Evolutionary conservation across 2,113 vertebrate genomes (phyloP).

Genomic region (Channa maculata): DNA sequence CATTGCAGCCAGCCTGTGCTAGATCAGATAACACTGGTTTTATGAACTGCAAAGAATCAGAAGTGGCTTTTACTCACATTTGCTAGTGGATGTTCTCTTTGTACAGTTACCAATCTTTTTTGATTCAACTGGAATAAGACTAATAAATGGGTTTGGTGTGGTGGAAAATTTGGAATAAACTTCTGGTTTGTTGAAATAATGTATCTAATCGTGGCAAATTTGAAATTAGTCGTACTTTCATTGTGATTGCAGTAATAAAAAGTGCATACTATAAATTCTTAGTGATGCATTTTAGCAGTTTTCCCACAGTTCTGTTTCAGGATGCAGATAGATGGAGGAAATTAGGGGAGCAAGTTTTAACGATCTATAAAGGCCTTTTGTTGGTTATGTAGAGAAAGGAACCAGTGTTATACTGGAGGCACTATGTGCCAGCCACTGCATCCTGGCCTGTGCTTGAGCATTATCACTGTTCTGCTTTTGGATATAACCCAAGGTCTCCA

Average conservation of each 20-base stretch:
- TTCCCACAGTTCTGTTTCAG: slow-evolving; percentile 12
- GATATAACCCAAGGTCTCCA: slow-evolving; percentile 44
- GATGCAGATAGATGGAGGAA: slow-evolving; percentile 5
- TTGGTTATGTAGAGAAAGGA: slow-evolving; percentile 46
- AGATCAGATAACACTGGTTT: slow-evolving; percentile 26
- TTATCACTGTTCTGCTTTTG: slow-evolving; percentile 41
- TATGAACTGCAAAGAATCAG: slow-evolving; percentile 42
- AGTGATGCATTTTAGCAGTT: background rate
- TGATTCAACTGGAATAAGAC: slow-evolving; percentile 42
- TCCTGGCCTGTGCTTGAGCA: slow-evolving; percentile 37
- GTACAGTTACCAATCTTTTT: slow-evolving; percentile 23
- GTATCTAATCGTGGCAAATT: slow-evolving; percentile 6
- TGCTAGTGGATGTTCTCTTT: slow-evolving; percentile 33
- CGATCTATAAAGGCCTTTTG: slow-evolving; percentile 52
- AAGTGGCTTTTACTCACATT: slow-evolving; percentile 43
- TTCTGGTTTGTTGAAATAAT: slow-evolving; percentile 13
- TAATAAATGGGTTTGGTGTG: slow-evolving; percentile 55
- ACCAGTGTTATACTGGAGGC: slow-evolving; percentile 55
- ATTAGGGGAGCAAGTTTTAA: slow-evolving; percentile 5
- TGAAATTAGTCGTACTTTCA: slow-evolving; percentile 7
- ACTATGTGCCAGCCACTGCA: slow-evolving; percentile 67
- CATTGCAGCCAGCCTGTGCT: slow-evolving; percentile 16
- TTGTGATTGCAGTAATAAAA: slow-evolving; percentile 8
- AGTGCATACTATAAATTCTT: background rate
- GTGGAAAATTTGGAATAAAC: slow-evolving; percentile 39